phyloP scores from a whole-genome alignment of 2,888 invertebrate genomes.

The Anthophora plumipes region DNA sequence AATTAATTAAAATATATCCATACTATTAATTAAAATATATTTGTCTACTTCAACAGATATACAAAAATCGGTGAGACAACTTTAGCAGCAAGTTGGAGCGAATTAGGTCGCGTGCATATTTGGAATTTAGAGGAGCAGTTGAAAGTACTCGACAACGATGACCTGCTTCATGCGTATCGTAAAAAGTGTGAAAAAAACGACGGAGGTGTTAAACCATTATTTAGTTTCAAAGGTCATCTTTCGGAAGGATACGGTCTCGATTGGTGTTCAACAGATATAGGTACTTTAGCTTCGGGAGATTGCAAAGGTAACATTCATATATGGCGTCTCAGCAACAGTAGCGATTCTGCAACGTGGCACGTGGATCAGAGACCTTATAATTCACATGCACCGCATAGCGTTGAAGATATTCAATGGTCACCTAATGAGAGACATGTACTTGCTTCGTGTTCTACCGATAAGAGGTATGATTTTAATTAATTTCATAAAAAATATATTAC shows the following conservation, averaged over 20 bases:
- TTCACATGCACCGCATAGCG: slow-evolving; percentile 94
- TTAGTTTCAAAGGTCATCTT: slow-evolving; percentile 95
- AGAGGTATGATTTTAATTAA: slow-evolving; percentile 84
- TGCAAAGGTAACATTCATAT: slow-evolving; percentile 96
- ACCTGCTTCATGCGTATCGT: slow-evolving; percentile 88
- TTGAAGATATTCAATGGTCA: slow-evolving; percentile 99
- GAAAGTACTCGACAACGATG: slow-evolving; percentile 91
- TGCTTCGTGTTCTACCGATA: slow-evolving; percentile 95
- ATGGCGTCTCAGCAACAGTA: slow-evolving; percentile 93
- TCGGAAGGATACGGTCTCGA: slow-evolving; percentile 98
- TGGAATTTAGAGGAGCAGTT: slow-evolving; percentile 95
- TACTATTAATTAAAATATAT: slow-evolving; percentile 3
- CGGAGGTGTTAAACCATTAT: slow-evolving; percentile 89
- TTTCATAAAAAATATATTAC: neutral
- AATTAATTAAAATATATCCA: too few relatives aligned
- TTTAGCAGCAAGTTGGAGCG: slow-evolving; percentile 98
- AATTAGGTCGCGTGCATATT: slow-evolving; percentile 95
- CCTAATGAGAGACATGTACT: slow-evolving; percentile 96
- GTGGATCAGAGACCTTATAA: slow-evolving; percentile 95
- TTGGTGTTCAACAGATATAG: slow-evolving; percentile 93
- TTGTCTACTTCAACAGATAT: slow-evolving; percentile 83
- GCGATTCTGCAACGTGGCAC: slow-evolving; percentile 88
- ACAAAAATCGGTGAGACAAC: slow-evolving; percentile 88
- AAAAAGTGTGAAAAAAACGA: slow-evolving; percentile 85
- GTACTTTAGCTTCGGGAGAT: slow-evolving; percentile 96